phyloP scores from a whole-genome alignment of 2,888 invertebrate species.

The Zeuzera pyrina region DNA sequence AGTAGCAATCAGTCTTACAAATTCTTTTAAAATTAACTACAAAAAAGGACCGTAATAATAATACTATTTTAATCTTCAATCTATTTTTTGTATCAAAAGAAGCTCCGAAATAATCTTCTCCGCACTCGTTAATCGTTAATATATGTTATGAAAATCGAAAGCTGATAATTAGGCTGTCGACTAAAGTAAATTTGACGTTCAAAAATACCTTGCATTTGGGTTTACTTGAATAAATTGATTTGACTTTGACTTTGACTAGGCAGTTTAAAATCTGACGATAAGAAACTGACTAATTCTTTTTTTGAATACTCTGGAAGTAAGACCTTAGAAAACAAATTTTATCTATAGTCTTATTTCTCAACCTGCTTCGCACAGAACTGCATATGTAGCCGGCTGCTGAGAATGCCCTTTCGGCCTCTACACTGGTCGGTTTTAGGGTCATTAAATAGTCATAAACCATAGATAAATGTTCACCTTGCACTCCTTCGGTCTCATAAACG shows the following conservation, averaged over 20 bases:
- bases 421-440: constrained; percentile 3
- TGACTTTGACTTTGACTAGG: too few species aligned
- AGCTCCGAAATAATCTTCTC: constrained; percentile 1
- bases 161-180: too few species aligned
- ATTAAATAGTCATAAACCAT: constrained; percentile 10
- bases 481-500: neutral
- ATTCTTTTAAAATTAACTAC: constrained; percentile 1
- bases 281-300: too few species aligned
- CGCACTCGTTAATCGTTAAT: too few species aligned
- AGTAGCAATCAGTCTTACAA: constrained; percentile 2
- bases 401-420: neutral
- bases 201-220: too few species aligned
- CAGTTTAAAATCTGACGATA: too few species aligned
- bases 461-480: neutral
- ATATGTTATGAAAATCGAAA: too few species aligned
- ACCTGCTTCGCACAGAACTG: constrained; percentile 11
- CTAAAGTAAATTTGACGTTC: too few species aligned
- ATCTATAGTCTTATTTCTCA: constrained; percentile 9
- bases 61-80: too few species aligned
- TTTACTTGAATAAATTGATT: too few species aligned
- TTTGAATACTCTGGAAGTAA: neutral
- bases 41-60: neutral
- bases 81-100: constrained; percentile 4
- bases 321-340: constrained; percentile 5
- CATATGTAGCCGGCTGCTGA: constrained; percentile 3